Base-by-base conservation (phyloP, 2,113 vertebrate species). In the Rostratula benghalensis region DNA sequence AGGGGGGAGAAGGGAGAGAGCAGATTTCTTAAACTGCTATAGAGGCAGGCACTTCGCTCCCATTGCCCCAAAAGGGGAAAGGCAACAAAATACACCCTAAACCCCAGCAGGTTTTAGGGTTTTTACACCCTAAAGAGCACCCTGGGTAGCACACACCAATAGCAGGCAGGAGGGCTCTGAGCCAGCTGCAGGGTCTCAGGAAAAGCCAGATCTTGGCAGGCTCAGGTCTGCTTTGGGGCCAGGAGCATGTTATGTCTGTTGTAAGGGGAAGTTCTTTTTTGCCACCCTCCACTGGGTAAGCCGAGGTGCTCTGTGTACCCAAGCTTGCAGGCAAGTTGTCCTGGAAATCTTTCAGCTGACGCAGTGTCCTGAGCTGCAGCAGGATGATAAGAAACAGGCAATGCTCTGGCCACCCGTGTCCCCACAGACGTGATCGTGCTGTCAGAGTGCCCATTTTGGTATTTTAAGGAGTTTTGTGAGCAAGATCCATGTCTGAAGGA, bases 341-440 rank as follows among this genome's bases (percentile, higher is more conserved):
- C 57, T n/a, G 24, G 81, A 71, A 76, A 43, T 67, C 46, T 31
- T 57, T 60, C 24, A 67, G 64, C 46, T 71, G 46, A 30, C 0
- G 11, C 46, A 50, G 17, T 20, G 35, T 56, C 53, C 48, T 33
- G 41, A 76, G 83, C 33, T 37, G 68, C 60, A 69, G 80, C 61
- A 69, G 64, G 60, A 41, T 46, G 50, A 9, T 41, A 92, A 82
- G 64, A 46, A 75, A 41, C n/a, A 37, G 69, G 31, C n/a, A 48
- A 51, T 0, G 8, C 46, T 81, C 31, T 19, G 27, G 28, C 15
- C 11, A 56, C 33, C 45, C 0, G 3, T 0, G 2, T 31, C 16
- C 37, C 59, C 46, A 56, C 0, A 0, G 45, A 39, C 27, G 61
- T 35, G 28, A 37, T 2, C 37, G 54, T 35, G 35, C 63, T 56